These are phyloP conservation scores for Astreopora myriophthalma DNA, from an alignment of 64 coral and sea anemone species.

Conservation along the genomic window DNA sequence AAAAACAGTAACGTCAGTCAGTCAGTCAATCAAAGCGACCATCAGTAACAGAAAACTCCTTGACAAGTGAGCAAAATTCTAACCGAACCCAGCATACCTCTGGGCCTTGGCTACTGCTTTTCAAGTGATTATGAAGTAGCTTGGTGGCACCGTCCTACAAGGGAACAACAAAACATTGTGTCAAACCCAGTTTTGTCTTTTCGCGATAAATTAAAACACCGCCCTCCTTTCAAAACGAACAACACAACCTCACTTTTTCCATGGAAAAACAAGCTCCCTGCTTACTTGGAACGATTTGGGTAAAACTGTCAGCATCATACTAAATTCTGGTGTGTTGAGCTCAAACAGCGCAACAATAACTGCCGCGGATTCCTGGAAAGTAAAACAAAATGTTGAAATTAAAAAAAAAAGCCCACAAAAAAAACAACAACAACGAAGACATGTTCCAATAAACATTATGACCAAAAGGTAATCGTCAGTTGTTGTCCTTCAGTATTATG, in stretches of 20 bases:
- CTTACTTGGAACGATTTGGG: constrained; percentile 98
- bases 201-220: neutral
- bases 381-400: neutral
- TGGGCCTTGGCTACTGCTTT: constrained; percentile 79
- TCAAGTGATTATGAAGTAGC: constrained; percentile 92
- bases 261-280: neutral
- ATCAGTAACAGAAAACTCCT: neutral
- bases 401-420: too few relatives aligned
- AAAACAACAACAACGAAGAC: too few relatives aligned
- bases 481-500: too few relatives aligned
- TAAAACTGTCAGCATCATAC: constrained; percentile 92
- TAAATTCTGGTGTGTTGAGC: constrained; percentile 97
- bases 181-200: neutral
- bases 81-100: constrained; percentile 56
- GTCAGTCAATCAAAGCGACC: too few relatives aligned
- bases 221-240: neutral
- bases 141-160: constrained; percentile 96
- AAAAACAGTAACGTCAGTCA: too few relatives aligned
- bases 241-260: too few relatives aligned
- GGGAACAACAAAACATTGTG: neutral
- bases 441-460: too few relatives aligned
- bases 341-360: constrained; percentile 98
- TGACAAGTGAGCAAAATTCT: neutral
- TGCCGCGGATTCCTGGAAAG: constrained; percentile 84
- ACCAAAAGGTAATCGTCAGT: too few relatives aligned